These are phyloP conservation scores for Eunapius fragilis DNA, from an alignment of 37 sponge, comb jelly and placozoan species.

Conservation along the genomic window DNA sequence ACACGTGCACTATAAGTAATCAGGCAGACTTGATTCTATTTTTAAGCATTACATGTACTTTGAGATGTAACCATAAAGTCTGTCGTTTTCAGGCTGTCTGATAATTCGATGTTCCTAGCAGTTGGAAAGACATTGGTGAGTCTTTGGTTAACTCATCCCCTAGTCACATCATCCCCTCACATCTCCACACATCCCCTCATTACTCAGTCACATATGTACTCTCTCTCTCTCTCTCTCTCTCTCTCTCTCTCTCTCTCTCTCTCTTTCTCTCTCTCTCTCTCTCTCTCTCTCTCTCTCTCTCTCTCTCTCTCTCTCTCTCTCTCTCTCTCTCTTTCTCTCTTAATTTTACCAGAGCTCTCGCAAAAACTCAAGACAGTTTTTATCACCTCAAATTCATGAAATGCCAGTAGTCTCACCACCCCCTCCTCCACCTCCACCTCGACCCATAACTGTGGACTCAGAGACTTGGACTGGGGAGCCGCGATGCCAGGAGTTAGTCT, in stretches of 20 bases:
- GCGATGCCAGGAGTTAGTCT: slow-evolving; percentile 56
- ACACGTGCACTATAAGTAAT: not conserved
- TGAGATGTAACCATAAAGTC: not conserved
- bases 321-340: too few relatives aligned
- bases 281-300: too few relatives aligned
- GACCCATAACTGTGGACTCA: slow-evolving; percentile 54
- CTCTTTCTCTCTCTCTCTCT: too few relatives aligned
- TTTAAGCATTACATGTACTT: too few relatives aligned
- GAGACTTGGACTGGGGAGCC: slow-evolving; percentile 62
- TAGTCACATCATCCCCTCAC: too few relatives aligned
- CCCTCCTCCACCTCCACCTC: slow-evolving; percentile 24
- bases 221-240: too few relatives aligned
- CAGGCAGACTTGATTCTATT: too few relatives aligned
- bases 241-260: too few relatives aligned
- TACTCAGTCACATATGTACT: too few relatives aligned
- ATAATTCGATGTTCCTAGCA: not conserved
- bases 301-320: too few relatives aligned
- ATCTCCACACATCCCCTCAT: too few relatives aligned
- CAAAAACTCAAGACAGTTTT: not conserved
- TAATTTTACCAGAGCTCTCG: not conserved
- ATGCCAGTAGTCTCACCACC: not conserved
- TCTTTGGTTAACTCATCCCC: not conserved
- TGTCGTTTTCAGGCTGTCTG: not conserved
- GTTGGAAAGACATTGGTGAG: not conserved
- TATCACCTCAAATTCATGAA: not conserved